These are phyloP conservation scores for Bradysia coprophila DNA, from an alignment of 1,140 invertebrate genomes.

Conservation along the genomic window DNA sequence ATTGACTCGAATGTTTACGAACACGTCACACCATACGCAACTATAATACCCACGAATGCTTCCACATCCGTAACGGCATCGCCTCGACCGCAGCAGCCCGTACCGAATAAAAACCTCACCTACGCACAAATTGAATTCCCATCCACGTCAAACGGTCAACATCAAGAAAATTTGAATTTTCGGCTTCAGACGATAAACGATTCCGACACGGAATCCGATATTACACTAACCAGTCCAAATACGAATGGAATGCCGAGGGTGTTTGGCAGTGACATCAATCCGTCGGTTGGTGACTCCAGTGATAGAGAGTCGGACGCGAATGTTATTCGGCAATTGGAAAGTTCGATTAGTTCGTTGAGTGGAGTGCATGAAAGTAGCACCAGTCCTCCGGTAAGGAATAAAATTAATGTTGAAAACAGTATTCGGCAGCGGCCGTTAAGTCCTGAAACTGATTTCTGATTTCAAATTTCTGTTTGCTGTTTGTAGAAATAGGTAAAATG, in stretches of 20 bases:
- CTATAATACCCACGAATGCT: no score
- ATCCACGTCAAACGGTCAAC: neutral
- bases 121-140: neutral
- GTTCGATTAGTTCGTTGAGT: neutral
- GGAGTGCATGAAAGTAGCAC: neutral
- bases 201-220: no score
- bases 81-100: neutral
- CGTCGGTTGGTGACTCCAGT: neutral
- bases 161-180: neutral
- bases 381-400: no score
- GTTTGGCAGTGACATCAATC: neutral
- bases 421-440: no score
- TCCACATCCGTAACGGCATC: neutral
- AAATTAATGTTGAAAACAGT: no score
- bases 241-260: no score
- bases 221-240: no score
- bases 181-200: neutral
- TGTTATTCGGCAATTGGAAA: conserved; percentile 1
- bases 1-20: no score
- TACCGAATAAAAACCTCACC: neutral
- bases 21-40: no score
- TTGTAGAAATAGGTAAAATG: no score
- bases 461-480: no score
- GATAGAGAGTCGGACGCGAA: neutral
- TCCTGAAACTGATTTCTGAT: no score